A percentile compares a stretch with the other conserved stretches of the same genome.
Evolutionary conservation across 2,113 vertebrate species (phyloP).

Genomic region (Numenius arquata): DNA sequence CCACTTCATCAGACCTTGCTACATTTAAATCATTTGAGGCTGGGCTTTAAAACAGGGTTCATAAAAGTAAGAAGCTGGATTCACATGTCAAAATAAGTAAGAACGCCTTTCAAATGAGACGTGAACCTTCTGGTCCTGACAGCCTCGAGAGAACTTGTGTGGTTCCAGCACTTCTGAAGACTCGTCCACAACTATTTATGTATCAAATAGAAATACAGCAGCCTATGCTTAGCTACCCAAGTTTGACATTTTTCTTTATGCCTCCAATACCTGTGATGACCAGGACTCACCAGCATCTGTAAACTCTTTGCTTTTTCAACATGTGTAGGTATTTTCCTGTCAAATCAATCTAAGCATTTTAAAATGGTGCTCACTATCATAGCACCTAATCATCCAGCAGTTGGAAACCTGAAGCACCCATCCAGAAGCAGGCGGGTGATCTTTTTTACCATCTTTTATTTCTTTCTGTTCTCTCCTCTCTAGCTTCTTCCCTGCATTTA

Average conservation of each 20-base stretch:
- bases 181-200: background rate
- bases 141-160: background rate
- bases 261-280: background rate
- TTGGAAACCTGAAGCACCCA: background rate
- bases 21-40: background rate
- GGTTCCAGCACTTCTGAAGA: background rate
- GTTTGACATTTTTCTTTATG: background rate
- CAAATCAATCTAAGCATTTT: background rate
- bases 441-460: background rate
- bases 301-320: background rate
- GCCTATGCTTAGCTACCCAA: background rate
- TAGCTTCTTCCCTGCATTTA: background rate
- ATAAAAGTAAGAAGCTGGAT: background rate
- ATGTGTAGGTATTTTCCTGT: background rate
- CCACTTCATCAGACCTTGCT: background rate
- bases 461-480: background rate
- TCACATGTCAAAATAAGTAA: background rate
- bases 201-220: background rate
- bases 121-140: background rate
- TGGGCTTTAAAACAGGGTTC: background rate
- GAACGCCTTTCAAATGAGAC: background rate
- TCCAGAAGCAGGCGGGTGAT: background rate
- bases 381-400: background rate
- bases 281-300: background rate
- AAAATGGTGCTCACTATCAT: background rate